phyloP scores from a whole-genome alignment of 2,113 vertebrate species.

The Nothoprocta pentlandii region DNA sequence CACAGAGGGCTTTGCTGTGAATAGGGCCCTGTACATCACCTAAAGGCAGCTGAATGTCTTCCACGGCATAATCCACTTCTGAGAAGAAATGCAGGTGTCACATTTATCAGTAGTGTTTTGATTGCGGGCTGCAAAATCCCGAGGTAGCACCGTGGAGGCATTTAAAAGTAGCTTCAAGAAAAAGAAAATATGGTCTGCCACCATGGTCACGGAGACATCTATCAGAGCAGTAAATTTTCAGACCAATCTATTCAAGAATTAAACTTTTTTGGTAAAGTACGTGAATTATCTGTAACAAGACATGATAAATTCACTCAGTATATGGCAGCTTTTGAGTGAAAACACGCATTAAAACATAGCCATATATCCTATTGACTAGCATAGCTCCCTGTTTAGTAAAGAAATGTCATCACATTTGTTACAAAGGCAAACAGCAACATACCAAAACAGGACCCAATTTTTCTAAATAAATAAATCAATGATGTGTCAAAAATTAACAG shows the following conservation, averaged over 20 bases:
- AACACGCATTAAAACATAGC: constrained; percentile 52
- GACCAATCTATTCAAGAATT: neutral
- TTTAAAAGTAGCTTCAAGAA: constrained; percentile 2
- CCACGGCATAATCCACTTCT: constrained; percentile 55
- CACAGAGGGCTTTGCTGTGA: constrained; percentile 49
- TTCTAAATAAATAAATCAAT: constrained; percentile 86
- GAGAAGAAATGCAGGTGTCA: constrained; percentile 51
- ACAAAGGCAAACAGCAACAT: constrained; percentile 80
- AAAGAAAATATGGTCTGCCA: constrained; percentile 26
- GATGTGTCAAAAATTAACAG: constrained; percentile 85
- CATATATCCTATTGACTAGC: constrained; percentile 71
- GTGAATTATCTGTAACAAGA: constrained; percentile 37
- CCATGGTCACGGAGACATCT: neutral
- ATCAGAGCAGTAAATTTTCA: constrained; percentile 5
- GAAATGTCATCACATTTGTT: constrained; percentile 75
- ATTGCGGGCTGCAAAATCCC: constrained; percentile 48
- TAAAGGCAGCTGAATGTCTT: constrained; percentile 37
- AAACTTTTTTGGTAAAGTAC: constrained; percentile 34
- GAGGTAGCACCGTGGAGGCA: constrained; percentile 61
- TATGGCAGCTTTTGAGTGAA: constrained; percentile 25
- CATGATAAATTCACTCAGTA: neutral
- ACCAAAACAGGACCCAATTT: constrained; percentile 80
- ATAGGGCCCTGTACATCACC: constrained; percentile 46
- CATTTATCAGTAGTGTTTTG: constrained; percentile 64
- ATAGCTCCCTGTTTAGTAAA: constrained; percentile 58